These are phyloP conservation scores for Drosophila pachea DNA, from an alignment of 1,140 invertebrate species.

Conservation along the genomic window DNA sequence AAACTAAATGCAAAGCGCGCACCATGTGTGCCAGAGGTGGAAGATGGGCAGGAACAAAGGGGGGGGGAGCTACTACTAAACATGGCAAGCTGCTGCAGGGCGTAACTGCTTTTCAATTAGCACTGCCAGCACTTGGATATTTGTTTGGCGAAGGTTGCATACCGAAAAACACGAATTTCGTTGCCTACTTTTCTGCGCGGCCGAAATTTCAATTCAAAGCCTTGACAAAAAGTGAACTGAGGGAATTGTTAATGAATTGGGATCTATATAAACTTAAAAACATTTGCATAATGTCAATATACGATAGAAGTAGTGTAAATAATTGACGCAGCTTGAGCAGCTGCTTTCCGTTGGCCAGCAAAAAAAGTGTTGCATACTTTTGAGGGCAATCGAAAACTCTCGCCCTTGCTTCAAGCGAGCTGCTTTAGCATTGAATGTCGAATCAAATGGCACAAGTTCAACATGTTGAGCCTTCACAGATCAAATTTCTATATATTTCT, in stretches of 20 bases:
- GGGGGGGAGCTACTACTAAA: background rate
- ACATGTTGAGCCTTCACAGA: too few species aligned
- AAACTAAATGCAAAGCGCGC: conserved; percentile 48
- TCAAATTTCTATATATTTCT: too few species aligned
- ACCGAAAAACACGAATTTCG: conserved; percentile 6
- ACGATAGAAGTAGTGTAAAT: too few species aligned
- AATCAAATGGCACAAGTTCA: too few species aligned
- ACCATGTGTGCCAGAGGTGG: too few species aligned
- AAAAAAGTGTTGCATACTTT: conserved; percentile 6
- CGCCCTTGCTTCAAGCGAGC: background rate
- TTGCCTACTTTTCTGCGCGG: conserved; percentile 14
- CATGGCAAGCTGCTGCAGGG: conserved; percentile 28
- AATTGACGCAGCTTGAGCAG: background rate
- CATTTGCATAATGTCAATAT: too few species aligned
- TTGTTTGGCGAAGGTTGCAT: background rate
- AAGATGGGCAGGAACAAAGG: too few species aligned
- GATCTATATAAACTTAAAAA: too few species aligned
- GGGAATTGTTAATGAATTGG: too few species aligned
- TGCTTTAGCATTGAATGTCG: too few species aligned
- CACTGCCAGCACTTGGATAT: background rate
- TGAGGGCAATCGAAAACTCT: background rate
- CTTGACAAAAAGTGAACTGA: too few species aligned
- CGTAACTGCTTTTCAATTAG: conserved; percentile 63
- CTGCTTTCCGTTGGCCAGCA: background rate
- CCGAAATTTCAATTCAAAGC: background rate